These are phyloP conservation scores for Meiosimyza decipiens DNA, from an alignment of 2,888 invertebrate species.

Conservation along the genomic window DNA sequence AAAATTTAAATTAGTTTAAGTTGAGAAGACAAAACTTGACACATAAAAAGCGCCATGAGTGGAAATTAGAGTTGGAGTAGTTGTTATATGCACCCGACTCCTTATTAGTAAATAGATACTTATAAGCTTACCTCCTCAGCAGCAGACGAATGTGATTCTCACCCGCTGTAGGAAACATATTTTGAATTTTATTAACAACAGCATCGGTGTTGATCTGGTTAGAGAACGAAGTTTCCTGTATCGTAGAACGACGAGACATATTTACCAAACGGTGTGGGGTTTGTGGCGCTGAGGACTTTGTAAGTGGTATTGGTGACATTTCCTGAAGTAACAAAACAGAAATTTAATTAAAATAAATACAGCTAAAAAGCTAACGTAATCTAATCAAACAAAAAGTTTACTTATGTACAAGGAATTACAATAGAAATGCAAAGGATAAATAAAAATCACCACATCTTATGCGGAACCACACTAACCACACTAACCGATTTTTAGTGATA, in stretches of 20 bases:
- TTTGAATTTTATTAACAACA: conserved; percentile 81
- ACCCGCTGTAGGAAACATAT: conserved; percentile 91
- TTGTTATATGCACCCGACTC: not conserved
- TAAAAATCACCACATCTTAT: too few species aligned
- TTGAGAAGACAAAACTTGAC: conserved; percentile 5
- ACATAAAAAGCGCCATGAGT: not conserved
- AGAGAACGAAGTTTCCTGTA: conserved; percentile 74
- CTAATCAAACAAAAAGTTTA: too few species aligned
- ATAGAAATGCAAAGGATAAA: too few species aligned
- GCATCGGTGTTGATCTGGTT: conserved; percentile 76
- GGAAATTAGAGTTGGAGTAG: too few species aligned
- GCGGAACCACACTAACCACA: too few species aligned
- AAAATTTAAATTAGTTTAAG: not conserved
- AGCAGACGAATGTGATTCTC: conserved; percentile 88
- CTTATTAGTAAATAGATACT: not conserved
- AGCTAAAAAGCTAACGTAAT: not conserved
- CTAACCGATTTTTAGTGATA: too few species aligned
- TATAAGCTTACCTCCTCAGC: conserved; percentile 82
- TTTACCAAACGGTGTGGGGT: conserved; percentile 55
- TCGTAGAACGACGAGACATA: conserved; percentile 64
- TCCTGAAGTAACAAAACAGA: conserved; percentile 52
- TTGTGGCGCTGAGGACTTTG: conserved; percentile 51
- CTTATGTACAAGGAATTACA: too few species aligned
- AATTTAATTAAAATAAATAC: conserved; percentile 11
- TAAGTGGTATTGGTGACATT: conserved; percentile 64